Evolutionary conservation across 2,888 invertebrate species (phyloP).

Genomic region (Drosophila ustulata): DNA sequence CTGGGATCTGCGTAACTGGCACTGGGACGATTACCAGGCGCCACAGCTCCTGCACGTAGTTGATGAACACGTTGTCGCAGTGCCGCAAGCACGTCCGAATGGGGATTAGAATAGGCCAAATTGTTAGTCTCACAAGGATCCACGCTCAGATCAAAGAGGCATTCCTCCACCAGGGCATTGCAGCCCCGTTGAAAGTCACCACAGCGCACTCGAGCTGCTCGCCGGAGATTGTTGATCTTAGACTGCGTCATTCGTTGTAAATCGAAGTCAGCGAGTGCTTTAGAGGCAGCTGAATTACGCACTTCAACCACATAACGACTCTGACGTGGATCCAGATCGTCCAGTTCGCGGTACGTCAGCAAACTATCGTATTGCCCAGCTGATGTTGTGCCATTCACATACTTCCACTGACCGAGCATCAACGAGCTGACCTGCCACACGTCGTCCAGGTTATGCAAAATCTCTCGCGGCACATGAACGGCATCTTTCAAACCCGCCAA

Average conservation of each 20-base stretch:
- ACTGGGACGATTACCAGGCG: constrained; percentile 85
- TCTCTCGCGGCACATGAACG: constrained; percentile 86
- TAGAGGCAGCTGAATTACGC: constrained; percentile 65
- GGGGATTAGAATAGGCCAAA: constrained; percentile 58
- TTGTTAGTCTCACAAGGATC: constrained; percentile 86
- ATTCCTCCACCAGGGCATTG: constrained; percentile 83
- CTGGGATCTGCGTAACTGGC: constrained; percentile 86
- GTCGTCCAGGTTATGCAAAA: constrained; percentile 91
- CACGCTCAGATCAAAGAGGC: constrained; percentile 85
- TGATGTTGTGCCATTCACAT: constrained; percentile 81
- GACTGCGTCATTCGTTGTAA: constrained; percentile 42
- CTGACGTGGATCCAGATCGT: constrained; percentile 75
- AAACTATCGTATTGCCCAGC: constrained; percentile 70
- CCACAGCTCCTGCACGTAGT: constrained; percentile 84
- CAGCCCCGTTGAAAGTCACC: constrained; percentile 62
- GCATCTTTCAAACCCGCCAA: constrained; percentile 80
- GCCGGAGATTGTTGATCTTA: constrained; percentile 49
- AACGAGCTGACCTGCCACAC: constrained; percentile 82
- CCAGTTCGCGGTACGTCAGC: constrained; percentile 65
- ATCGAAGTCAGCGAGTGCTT: constrained; percentile 61
- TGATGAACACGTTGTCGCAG: constrained; percentile 85
- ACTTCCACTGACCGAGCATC: constrained; percentile 76
- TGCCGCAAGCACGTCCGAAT: constrained; percentile 48
- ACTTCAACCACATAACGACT: constrained; percentile 67
- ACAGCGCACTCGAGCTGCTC: constrained; percentile 60